phyloP scores from a whole-genome alignment of 2,113 vertebrate genomes.

The Vireo altiloquus region DNA sequence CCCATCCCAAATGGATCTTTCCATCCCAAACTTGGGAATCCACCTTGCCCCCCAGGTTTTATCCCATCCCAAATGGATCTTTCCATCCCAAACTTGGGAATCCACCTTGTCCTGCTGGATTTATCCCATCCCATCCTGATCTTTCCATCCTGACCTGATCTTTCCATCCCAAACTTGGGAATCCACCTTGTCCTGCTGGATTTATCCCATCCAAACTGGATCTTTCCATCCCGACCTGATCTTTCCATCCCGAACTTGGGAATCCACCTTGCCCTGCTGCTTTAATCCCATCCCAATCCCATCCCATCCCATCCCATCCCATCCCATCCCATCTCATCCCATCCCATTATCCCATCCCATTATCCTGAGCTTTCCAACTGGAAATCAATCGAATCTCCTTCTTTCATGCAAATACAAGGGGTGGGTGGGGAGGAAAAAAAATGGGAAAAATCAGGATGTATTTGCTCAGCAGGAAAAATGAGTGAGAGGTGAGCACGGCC shows the following conservation, averaged over 20 bases:
- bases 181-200: neutral
- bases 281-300: too few species aligned
- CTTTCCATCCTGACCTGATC: too few species aligned
- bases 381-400: neutral
- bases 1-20: neutral
- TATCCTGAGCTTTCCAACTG: neutral
- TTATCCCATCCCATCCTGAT: neutral
- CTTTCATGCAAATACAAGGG: constrained; percentile 1
- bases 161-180: too few species aligned
- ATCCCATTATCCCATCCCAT: neutral
- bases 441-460: constrained; percentile 53
- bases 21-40: neutral
- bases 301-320: too few species aligned
- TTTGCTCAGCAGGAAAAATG: constrained; percentile 82
- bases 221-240: too few species aligned
- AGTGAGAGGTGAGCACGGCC: constrained; percentile 79
- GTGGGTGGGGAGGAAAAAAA: neutral
- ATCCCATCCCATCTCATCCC: neutral
- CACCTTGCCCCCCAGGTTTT: fast-evolving
- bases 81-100: neutral
- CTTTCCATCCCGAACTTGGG: too few species aligned
- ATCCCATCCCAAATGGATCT: neutral
- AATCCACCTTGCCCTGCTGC: neutral
- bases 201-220: too few species aligned
- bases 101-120: neutral